These are phyloP conservation scores for Hozukius guyotensis DNA, from an alignment of 2,797 vertebrate species.

Conservation along the genomic window DNA sequence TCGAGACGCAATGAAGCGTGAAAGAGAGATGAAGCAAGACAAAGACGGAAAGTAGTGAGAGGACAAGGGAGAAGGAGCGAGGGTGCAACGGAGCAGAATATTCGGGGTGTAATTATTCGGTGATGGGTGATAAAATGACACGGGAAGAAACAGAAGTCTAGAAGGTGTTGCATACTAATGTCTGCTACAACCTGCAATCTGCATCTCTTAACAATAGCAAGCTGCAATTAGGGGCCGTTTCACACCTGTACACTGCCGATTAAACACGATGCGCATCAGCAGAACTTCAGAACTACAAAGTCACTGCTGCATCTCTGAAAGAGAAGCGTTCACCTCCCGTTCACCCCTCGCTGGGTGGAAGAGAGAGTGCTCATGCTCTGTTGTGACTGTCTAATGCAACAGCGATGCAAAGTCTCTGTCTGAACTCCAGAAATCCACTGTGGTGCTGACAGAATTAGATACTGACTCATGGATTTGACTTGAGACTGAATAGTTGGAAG, in stretches of 20 bases:
- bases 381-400: neutral
- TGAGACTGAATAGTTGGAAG: neutral
- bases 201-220: conserved; percentile 27
- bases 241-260: conserved; percentile 38
- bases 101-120: conserved; percentile 56
- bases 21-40: conserved; percentile 54
- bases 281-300: neutral
- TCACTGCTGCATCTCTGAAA: neutral
- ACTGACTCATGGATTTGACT: conserved; percentile 35
- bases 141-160: conserved; percentile 26
- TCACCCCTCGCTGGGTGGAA: conserved; percentile 13
- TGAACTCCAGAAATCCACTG: neutral
- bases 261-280: conserved; percentile 13
- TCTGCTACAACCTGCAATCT: conserved; percentile 11
- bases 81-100: conserved; percentile 46
- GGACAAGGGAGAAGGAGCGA: conserved; percentile 21
- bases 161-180: conserved; percentile 52
- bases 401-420: neutral
- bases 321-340: neutral
- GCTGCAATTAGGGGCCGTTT: conserved; percentile 24
- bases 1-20: conserved; percentile 42
- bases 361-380: neutral
- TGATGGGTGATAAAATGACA: conserved; percentile 63
- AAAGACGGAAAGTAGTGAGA: conserved; percentile 38
- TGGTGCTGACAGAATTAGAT: conserved; percentile 12